phyloP scores from a whole-genome alignment of 2,888 invertebrate species.

The Drosophila kanekoi region DNA sequence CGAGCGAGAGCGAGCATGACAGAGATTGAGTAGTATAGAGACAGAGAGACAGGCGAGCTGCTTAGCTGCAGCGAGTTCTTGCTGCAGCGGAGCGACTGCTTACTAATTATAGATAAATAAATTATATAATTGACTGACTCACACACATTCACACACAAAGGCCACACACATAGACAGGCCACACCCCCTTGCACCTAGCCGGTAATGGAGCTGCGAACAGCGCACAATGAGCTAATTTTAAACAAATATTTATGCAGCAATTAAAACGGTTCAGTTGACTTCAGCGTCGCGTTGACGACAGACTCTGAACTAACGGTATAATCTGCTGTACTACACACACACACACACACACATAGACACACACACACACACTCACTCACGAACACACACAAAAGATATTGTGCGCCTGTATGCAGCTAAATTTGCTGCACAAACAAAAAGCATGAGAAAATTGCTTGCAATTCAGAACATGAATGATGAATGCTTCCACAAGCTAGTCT shows the following conservation, averaged over 20 bases:
- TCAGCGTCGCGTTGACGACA: constrained; percentile 39
- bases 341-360: constrained; percentile 1
- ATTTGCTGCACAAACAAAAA: constrained; percentile 57
- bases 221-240: constrained; percentile 78
- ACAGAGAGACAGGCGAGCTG: neutral
- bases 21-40: neutral
- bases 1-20: neutral
- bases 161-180: neutral
- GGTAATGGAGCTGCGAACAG: constrained; percentile 21
- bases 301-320: constrained; percentile 39
- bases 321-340: constrained; percentile 35
- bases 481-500: constrained; percentile 55
- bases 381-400: constrained; percentile 9
- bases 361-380: constrained; percentile 1
- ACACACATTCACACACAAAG: constrained; percentile 13
- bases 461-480: constrained; percentile 68
- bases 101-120: constrained; percentile 77
- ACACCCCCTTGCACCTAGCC: constrained; percentile 4
- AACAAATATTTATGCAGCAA: constrained; percentile 79
- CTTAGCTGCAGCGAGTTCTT: constrained; percentile 4
- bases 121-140: constrained; percentile 71
- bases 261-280: constrained; percentile 76
- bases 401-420: constrained; percentile 19
- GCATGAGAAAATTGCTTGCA: constrained; percentile 40
- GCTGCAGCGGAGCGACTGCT: constrained; percentile 20